Evolutionary conservation across 2,797 vertebrate species (phyloP).

Genomic region (Neosilurus mollespiculum): DNA sequence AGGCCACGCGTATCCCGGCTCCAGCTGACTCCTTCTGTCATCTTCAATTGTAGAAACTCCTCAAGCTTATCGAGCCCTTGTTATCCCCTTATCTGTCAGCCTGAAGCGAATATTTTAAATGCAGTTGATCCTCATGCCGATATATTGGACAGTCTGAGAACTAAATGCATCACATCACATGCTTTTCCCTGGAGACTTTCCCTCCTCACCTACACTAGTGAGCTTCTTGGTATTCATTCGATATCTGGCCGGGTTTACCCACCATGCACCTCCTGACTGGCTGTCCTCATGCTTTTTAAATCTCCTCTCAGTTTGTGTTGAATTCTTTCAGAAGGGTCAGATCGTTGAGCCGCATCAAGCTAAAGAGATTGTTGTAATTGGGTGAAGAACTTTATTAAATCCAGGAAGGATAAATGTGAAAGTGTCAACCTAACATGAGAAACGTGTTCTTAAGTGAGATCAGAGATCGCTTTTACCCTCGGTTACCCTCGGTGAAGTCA

Average conservation of each 20-base stretch:
- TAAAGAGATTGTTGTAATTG: no score
- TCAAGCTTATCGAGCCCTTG: slow-evolving; percentile 12
- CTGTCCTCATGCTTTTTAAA: neutral
- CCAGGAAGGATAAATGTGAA: no score
- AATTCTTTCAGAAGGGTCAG: no score
- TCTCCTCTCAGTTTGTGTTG: neutral
- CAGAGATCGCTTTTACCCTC: no score
- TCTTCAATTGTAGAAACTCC: slow-evolving; percentile 1
- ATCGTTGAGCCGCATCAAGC: no score
- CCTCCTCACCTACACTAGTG: neutral
- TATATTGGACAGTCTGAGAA: neutral
- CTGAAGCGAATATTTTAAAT: neutral
- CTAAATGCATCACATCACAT: slow-evolving; percentile 1
- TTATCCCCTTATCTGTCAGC: slow-evolving; percentile 19
- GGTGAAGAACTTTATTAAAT: no score
- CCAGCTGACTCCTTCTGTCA: neutral
- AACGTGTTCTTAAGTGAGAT: no score
- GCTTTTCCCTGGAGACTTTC: neutral
- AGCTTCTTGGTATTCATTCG: neutral
- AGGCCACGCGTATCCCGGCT: neutral
- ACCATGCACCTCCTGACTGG: neutral
- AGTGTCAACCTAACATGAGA: no score
- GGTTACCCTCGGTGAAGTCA: no score
- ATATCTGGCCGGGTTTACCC: neutral
- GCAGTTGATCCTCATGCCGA: neutral